phyloP scores from a whole-genome alignment of 92 coral and sea anemone genomes.

The Plumapathes pennacea region DNA sequence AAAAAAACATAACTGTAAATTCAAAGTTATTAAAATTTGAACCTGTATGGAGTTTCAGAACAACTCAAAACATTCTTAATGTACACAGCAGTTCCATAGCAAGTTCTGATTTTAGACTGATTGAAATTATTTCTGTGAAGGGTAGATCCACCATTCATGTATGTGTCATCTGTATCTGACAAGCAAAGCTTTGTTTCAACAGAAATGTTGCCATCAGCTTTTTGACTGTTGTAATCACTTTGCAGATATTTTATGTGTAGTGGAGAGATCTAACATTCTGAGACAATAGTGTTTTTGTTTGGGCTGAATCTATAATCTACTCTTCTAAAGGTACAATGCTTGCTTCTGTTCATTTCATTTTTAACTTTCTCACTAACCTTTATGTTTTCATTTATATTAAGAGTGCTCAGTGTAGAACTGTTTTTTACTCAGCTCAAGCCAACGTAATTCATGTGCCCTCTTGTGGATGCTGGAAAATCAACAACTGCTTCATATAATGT shows the following conservation, averaged over 20 bases:
- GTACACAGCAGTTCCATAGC: constrained; percentile 59
- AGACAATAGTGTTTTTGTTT: constrained; percentile 35
- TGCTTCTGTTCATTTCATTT: constrained; percentile 39
- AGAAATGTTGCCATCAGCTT: constrained; percentile 62
- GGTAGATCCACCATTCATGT: constrained; percentile 5
- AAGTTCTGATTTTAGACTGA: constrained; percentile 28
- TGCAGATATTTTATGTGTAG: constrained; percentile 35
- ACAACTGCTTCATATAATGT: constrained; percentile 47
- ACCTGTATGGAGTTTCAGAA: constrained; percentile 35
- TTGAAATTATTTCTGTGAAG: constrained; percentile 57
- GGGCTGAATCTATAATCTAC: not conserved
- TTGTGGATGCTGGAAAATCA: constrained; percentile 35
- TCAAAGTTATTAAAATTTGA: no score
- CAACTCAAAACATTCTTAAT: constrained; percentile 30
- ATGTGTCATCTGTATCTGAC: constrained; percentile 26
- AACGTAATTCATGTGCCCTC: constrained; percentile 52
- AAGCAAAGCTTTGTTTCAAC: constrained; percentile 56
- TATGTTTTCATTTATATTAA: constrained; percentile 25
- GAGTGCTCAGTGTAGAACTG: constrained; percentile 30
- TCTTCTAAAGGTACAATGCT: constrained; percentile 12
- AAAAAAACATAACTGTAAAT: no score
- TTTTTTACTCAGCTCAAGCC: constrained; percentile 42
- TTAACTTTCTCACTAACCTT: constrained; percentile 36
- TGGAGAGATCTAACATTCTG: constrained; percentile 72
- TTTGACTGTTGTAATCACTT: constrained; percentile 52